These are phyloP conservation scores for Penaeus chinensis DNA, from an alignment of 1,140 invertebrate species.

Conservation along the genomic window DNA sequence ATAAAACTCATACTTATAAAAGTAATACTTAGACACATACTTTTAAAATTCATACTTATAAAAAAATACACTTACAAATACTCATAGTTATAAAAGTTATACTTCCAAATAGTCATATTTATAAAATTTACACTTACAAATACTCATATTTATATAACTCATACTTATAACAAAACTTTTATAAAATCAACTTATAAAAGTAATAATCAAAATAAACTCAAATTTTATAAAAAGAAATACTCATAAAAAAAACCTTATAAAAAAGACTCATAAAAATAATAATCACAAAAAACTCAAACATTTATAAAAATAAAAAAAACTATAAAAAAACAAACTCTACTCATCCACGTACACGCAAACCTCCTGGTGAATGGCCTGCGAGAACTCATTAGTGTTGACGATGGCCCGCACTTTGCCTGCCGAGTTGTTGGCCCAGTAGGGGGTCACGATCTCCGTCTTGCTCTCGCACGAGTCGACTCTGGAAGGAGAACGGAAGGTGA, in stretches of 20 bases:
- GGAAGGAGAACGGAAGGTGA: constrained; percentile 55
- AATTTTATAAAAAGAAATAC: no score
- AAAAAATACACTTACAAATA: no score
- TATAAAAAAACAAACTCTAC: not conserved
- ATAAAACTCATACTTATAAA: constrained; percentile 15
- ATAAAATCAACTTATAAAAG: no score
- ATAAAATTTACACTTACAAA: no score
- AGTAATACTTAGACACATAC: not conserved
- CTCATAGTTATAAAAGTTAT: not conserved
- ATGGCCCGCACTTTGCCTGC: constrained; percentile 90
- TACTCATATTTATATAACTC: no score
- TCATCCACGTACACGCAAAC: constrained; percentile 81
- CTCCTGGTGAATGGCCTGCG: constrained; percentile 95
- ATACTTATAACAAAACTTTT: no score
- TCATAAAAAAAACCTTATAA: no score
- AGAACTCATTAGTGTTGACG: constrained; percentile 93
- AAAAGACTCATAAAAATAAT: no score
- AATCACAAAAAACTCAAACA: not conserved
- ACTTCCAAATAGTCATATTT: not conserved
- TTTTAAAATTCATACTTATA: not conserved
- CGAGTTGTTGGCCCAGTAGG: constrained; percentile 93
- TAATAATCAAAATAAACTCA: no score
- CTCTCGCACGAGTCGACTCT: constrained; percentile 91
- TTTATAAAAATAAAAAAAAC: not conserved
- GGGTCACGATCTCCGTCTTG: constrained; percentile 91